Evolutionary conservation across 2,797 vertebrate genomes (phyloP).

Genomic region (Squalus acanthias): DNA sequence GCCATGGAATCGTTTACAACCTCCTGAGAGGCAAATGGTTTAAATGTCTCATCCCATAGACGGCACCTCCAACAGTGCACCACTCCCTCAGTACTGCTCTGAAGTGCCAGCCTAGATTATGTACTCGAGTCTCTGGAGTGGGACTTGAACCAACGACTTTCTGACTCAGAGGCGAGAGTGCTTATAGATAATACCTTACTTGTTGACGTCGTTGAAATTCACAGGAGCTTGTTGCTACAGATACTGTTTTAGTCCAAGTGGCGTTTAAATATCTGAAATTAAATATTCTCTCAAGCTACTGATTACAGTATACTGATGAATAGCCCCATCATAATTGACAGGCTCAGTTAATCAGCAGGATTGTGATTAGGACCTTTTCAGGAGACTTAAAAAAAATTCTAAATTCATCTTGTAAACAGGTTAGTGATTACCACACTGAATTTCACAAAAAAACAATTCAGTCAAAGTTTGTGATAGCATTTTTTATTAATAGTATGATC

Average conservation of each 20-base stretch:
- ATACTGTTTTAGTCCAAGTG: slow-evolving; percentile 57
- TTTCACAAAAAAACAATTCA: slow-evolving; percentile 46
- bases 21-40: not conserved
- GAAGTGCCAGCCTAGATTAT: not conserved
- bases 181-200: not conserved
- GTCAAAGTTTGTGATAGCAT: not conserved
- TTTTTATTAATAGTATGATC: not conserved
- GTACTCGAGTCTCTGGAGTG: not conserved
- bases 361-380: slow-evolving; percentile 58
- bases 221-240: slow-evolving; percentile 50
- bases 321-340: slow-evolving; percentile 61
- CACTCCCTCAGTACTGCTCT: not conserved
- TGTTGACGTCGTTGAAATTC: slow-evolving; percentile 39
- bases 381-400: slow-evolving; percentile 63
- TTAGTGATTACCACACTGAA: slow-evolving; percentile 64
- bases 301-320: slow-evolving; percentile 66
- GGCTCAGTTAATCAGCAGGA: slow-evolving; percentile 57
- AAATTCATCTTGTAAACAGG: slow-evolving; percentile 62
- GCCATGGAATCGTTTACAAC: not conserved
- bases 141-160: not conserved
- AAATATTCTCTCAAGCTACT: slow-evolving; percentile 56
- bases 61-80: not conserved
- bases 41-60: not conserved
- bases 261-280: slow-evolving; percentile 67
- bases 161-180: not conserved